Conservation (phyloP, 2,797 vertebrate genomes). For the Pyrocephalus nanus region DNA sequence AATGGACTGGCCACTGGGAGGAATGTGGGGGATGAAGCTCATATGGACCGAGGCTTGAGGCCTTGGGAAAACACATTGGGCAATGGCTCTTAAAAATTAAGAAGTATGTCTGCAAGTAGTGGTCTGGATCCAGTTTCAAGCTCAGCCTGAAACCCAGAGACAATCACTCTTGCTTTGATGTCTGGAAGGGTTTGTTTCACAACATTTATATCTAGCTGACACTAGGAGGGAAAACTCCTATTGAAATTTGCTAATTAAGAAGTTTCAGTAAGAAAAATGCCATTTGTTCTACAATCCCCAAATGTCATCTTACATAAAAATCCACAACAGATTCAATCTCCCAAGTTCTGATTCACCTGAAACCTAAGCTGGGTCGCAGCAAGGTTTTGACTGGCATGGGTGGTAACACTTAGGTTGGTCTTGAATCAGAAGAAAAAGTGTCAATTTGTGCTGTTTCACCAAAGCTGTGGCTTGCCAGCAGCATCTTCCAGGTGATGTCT, state of each 20-base stretch:
- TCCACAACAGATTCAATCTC: neutral
- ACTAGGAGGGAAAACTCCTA: neutral
- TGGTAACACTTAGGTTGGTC: neutral
- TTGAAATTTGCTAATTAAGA: constrained; percentile 31
- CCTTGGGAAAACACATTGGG: constrained; percentile 22
- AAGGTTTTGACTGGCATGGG: neutral
- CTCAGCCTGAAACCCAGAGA: constrained; percentile 9
- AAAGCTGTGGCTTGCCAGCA: neutral
- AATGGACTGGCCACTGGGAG: neutral
- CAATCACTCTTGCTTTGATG: constrained; percentile 28
- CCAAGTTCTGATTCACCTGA: neutral
- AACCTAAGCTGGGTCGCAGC: neutral
- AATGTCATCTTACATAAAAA: neutral
- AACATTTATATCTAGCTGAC: constrained; percentile 24
- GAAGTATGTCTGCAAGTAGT: neutral
- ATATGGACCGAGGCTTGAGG: neutral
- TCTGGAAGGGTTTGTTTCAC: constrained; percentile 35
- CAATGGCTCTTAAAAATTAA: constrained; percentile 14
- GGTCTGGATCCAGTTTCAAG: neutral
- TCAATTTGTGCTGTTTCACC: neutral
- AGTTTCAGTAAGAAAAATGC: neutral
- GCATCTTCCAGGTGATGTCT: neutral
- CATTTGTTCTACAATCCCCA: neutral
- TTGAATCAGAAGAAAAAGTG: neutral
- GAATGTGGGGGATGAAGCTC: neutral